Percentiles rank a stretch among this genome's conserved stretches.
Conservation (phyloP, 2,888 invertebrate species). For the Macropis europaea region DNA sequence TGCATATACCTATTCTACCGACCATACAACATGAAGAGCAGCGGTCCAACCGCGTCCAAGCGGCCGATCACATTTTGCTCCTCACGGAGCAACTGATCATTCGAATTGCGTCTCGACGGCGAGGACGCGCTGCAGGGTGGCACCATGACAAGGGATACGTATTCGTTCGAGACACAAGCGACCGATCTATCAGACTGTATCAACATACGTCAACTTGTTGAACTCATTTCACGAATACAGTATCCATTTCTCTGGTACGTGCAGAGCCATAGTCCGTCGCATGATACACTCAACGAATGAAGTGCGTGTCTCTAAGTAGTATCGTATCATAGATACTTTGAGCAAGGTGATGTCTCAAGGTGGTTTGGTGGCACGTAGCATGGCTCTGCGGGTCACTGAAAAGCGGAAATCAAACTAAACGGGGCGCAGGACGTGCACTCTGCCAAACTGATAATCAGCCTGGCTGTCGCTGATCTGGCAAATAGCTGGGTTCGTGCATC, state of each 20-base stretch:
- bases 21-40: too few species aligned
- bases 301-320: neutral
- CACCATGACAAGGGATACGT: constrained; percentile 5
- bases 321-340: constrained; percentile 27
- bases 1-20: too few species aligned
- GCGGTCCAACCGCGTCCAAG: too few species aligned
- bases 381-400: constrained; percentile 58
- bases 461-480: constrained; percentile 22
- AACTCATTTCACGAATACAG: neutral
- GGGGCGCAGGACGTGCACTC: constrained; percentile 69
- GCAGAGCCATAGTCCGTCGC: constrained; percentile 45
- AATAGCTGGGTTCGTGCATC: constrained; percentile 42
- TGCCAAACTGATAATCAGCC: constrained; percentile 51
- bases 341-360: neutral
- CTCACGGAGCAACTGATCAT: neutral
- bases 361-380: constrained; percentile 42
- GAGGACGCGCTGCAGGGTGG: constrained; percentile 44
- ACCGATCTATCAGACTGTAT: too few species aligned
- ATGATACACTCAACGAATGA: neutral
- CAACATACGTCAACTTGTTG: neutral
- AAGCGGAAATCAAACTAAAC: constrained; percentile 68
- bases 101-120: constrained; percentile 25
- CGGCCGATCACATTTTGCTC: neutral
- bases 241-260: constrained; percentile 19
- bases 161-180: neutral